Percentiles rank a stretch among this genome's conserved stretches.
These are phyloP conservation scores for Ciconia boyciana DNA, from an alignment of 2,113 vertebrate species.

Conservation along the genomic window DNA sequence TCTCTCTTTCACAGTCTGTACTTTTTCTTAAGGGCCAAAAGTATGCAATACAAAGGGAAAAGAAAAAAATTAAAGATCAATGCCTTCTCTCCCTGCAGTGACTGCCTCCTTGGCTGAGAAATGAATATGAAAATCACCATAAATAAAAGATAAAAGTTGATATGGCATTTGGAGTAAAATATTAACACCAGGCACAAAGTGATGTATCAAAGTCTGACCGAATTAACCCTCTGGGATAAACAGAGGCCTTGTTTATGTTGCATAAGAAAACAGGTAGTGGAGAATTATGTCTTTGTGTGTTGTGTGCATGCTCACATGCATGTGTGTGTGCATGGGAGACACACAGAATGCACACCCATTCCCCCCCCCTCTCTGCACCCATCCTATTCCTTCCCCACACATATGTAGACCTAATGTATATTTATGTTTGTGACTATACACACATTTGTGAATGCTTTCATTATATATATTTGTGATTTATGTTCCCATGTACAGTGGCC, in stretches of 20 bases:
- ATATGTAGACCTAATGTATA: neutral
- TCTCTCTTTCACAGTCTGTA: neutral
- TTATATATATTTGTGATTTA: neutral
- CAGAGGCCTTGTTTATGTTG: slow-evolving; percentile 26
- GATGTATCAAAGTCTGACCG: slow-evolving; percentile 53
- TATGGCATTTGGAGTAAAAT: slow-evolving; percentile 66
- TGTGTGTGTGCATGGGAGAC: neutral
- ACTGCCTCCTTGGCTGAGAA: slow-evolving; percentile 64
- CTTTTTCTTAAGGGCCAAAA: slow-evolving; percentile 44
- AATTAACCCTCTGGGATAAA: slow-evolving; percentile 59
- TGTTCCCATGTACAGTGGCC: neutral
- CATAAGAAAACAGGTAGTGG: slow-evolving; percentile 25
- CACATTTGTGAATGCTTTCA: neutral
- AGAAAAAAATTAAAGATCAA: slow-evolving; percentile 49
- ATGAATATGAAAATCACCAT: slow-evolving; percentile 71
- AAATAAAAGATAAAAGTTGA: slow-evolving; percentile 76
- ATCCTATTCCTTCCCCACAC: neutral
- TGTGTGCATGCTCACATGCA: fast-evolving
- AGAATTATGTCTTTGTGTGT: neutral
- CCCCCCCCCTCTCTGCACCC: fast-evolving
- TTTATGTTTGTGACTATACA: neutral
- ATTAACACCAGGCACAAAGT: slow-evolving; percentile 60
- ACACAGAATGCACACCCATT: neutral
- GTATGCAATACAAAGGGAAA: neutral
- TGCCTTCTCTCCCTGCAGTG: slow-evolving; percentile 33